Conservation (phyloP, 2,113 vertebrate species). For the Rana temporaria region DNA sequence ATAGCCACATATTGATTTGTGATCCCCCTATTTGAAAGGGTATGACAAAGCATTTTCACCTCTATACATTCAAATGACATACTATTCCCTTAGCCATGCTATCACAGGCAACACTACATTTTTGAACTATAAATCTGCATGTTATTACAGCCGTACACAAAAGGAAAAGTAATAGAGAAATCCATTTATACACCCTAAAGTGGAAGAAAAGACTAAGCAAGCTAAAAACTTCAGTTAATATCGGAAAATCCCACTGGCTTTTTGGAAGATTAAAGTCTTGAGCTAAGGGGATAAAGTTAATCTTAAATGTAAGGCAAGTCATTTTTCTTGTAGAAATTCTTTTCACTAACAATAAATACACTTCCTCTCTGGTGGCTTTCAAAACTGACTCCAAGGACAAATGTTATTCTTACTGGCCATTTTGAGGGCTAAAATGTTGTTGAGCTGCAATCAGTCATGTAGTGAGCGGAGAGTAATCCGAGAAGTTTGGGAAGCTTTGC, state of each 20-base stretch:
- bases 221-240: constrained; percentile 63
- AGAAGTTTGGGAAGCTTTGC: background rate
- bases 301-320: constrained; percentile 65
- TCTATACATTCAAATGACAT: too few relatives aligned
- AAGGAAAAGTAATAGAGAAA: background rate
- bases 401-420: constrained; percentile 5
- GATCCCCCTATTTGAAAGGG: too few relatives aligned
- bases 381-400: constrained; percentile 23
- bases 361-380: constrained; percentile 52
- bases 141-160: background rate
- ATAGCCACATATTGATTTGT: too few relatives aligned
- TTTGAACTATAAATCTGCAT: background rate
- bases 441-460: background rate
- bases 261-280: constrained; percentile 69
- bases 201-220: constrained; percentile 53
- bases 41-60: too few relatives aligned
- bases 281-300: constrained; percentile 63
- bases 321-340: constrained; percentile 58
- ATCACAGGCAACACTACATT: background rate
- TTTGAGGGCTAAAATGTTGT: background rate
- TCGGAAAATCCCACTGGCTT: constrained; percentile 64
- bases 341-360: constrained; percentile 60
- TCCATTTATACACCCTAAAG: background rate
- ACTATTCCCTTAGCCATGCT: too few relatives aligned
- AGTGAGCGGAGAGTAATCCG: background rate